phyloP scores from a whole-genome alignment of 2,113 vertebrate species.

The Todiramphus chloris region DNA sequence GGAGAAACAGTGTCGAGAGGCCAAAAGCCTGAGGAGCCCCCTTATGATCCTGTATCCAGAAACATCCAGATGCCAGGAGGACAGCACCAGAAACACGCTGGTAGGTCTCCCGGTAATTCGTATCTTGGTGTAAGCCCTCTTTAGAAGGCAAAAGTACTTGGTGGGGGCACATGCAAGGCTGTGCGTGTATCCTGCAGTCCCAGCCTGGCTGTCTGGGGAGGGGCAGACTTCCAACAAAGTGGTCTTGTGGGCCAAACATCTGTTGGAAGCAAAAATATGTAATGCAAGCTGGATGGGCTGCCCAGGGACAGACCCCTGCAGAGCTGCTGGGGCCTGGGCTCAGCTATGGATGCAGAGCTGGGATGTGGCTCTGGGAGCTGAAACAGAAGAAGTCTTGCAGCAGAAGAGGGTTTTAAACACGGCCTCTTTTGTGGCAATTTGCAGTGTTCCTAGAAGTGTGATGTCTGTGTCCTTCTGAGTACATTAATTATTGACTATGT shows the following conservation, averaged over 20 bases:
- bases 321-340: neutral
- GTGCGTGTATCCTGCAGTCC: neutral
- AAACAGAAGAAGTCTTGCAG: neutral
- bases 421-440: fast-evolving
- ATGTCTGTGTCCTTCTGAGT: fast-evolving
- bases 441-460: fast-evolving
- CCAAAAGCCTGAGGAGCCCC: neutral
- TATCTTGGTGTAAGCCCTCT: neutral
- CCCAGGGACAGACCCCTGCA: neutral
- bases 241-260: neutral
- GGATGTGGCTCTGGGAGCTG: neutral
- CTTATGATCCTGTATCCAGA: neutral
- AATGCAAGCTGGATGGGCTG: neutral
- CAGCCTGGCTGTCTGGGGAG: neutral
- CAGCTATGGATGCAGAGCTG: neutral
- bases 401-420: neutral
- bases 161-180: neutral
- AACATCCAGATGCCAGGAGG: neutral
- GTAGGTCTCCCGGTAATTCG: neutral
- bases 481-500: fast-evolving
- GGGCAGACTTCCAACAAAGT: neutral
- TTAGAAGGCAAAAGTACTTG: neutral
- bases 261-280: neutral
- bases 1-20: neutral
- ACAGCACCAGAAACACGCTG: neutral